Percentiles rank a stretch among this genome's conserved stretches.
Evolutionary conservation across 2,888 invertebrate genomes (phyloP).

Genomic region (Tipula lateralis): DNA sequence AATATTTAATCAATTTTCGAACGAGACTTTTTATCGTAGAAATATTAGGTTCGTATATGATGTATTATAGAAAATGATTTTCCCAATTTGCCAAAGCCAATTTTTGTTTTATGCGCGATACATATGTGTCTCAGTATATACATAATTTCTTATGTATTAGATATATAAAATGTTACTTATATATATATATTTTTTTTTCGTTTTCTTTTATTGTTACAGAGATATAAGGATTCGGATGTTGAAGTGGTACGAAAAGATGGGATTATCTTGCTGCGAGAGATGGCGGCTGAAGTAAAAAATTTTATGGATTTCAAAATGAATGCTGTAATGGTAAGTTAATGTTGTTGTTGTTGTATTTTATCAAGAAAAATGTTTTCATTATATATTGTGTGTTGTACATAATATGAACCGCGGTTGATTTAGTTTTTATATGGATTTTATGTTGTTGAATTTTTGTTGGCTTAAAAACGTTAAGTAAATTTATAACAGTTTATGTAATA

Average conservation of each 20-base stretch:
- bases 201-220: constrained; percentile 53
- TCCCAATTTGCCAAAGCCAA: background rate
- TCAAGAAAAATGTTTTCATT: constrained; percentile 6
- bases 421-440: constrained; percentile 20
- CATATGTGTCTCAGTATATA: background rate
- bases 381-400: background rate
- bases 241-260: constrained; percentile 80
- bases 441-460: background rate
- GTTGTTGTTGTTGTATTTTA: background rate
- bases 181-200: background rate
- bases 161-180: too few relatives aligned
- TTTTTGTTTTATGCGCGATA: background rate
- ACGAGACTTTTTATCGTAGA: background rate
- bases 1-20: background rate
- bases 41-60: background rate
- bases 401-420: background rate
- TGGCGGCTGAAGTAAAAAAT: constrained; percentile 85
- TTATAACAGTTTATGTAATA: constrained; percentile 4
- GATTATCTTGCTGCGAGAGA: constrained; percentile 75
- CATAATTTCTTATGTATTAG: constrained; percentile 14
- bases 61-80: background rate
- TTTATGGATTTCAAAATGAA: constrained; percentile 91
- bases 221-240: constrained; percentile 73
- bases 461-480: constrained; percentile 12
- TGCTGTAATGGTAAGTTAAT: constrained; percentile 75